Percentiles rank a stretch among this genome's conserved stretches.
These are phyloP conservation scores for Erethizon dorsatum DNA, from an alignment of 2,797 vertebrate species.

Conservation along the genomic window DNA sequence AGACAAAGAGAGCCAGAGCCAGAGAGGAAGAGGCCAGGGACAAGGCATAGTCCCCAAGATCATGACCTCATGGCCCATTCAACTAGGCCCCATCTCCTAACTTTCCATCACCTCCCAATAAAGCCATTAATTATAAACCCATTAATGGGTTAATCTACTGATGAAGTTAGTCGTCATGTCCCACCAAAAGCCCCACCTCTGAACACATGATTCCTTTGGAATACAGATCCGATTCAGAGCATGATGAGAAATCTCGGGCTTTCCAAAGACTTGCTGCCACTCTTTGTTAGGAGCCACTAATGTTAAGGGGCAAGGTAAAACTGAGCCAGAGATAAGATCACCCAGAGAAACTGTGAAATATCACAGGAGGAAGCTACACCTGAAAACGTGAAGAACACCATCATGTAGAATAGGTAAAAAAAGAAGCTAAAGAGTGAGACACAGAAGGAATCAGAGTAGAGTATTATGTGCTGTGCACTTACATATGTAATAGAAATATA, in stretches of 20 bases:
- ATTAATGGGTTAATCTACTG: no score
- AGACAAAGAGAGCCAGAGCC: no score
- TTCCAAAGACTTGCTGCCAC: not conserved
- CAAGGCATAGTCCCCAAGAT: no score
- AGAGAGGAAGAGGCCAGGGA: no score
- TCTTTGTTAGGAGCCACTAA: not conserved
- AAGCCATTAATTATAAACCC: no score
- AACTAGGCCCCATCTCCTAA: no score
- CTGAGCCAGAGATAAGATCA: not conserved
- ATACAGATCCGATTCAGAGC: not conserved
- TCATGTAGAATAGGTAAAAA: not conserved
- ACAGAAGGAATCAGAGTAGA: not conserved
- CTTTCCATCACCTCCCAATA: no score
- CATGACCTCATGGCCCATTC: no score
- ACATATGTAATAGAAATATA: not conserved
- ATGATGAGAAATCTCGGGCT: not conserved
- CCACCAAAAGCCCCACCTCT: no score
- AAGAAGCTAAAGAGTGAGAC: not conserved
- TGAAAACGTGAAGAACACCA: conserved; percentile 1
- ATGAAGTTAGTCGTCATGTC: no score
- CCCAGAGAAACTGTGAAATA: not conserved
- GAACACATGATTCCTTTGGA: no score
- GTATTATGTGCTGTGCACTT: not conserved
- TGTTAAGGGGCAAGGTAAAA: not conserved
- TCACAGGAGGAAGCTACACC: not conserved